phyloP scores from a whole-genome alignment of 2,888 invertebrate species.

The Andrena chrysosceles region DNA sequence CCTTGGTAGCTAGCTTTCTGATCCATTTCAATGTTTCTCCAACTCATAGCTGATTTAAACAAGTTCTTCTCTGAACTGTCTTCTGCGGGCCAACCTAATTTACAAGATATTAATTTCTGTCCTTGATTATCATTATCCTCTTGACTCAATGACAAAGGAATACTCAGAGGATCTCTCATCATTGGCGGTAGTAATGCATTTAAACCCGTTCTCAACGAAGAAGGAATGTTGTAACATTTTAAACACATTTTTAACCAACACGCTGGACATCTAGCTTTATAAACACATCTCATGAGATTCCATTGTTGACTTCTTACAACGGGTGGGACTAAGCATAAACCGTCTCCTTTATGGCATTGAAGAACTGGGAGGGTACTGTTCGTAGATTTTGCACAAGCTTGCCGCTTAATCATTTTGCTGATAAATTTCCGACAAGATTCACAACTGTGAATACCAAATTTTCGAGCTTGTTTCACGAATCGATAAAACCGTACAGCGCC shows the following conservation, averaged over 20 bases:
- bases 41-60: conserved; percentile 82
- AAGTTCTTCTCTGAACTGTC: conserved; percentile 80
- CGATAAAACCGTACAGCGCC: conserved; percentile 91
- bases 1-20: conserved; percentile 78
- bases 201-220: conserved; percentile 89
- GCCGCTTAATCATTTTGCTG: conserved; percentile 91
- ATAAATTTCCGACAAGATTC: conserved; percentile 95
- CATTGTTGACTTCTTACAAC: conserved; percentile 90
- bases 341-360: conserved; percentile 90
- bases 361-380: conserved; percentile 86
- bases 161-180: conserved; percentile 85
- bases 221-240: conserved; percentile 91
- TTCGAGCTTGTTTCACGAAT: conserved; percentile 92
- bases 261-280: conserved; percentile 92
- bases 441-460: conserved; percentile 94
- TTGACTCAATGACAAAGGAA: conserved; percentile 74
- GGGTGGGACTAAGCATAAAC: conserved; percentile 90
- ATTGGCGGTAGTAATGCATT: conserved; percentile 89
- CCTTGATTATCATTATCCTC: conserved; percentile 77
- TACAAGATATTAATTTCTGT: conserved; percentile 77
- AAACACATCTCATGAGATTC: conserved; percentile 89
- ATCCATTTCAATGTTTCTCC: conserved; percentile 79
- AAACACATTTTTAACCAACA: conserved; percentile 96
- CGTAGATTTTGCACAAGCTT: conserved; percentile 86
- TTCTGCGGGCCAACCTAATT: conserved; percentile 81